Conservation (phyloP, 2,888 invertebrate species). For the Agrochola lota region DNA sequence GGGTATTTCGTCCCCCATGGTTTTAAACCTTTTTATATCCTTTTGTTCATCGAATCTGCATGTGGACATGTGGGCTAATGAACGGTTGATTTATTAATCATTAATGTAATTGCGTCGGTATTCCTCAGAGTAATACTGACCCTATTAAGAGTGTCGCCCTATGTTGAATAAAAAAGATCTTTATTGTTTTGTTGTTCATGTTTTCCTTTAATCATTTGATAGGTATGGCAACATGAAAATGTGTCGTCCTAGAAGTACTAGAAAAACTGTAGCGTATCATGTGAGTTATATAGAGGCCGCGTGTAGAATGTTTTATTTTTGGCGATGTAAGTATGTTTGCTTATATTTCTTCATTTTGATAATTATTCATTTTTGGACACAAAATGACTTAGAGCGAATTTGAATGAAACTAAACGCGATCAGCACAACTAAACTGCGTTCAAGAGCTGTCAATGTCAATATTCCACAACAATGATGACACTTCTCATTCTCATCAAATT, state of each 20-base stretch:
- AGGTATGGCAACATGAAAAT: not conserved
- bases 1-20: not conserved
- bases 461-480: too few species aligned
- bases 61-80: constrained; percentile 14
- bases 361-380: not conserved
- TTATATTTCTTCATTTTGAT: too few species aligned
- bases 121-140: constrained; percentile 40
- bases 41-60: constrained; percentile 8
- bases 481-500: too few species aligned
- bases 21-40: constrained; percentile 5
- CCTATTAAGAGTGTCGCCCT: constrained; percentile 11
- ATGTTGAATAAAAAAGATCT: constrained; percentile 6
- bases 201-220: constrained; percentile 16
- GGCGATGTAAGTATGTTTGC: not conserved
- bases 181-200: constrained; percentile 13
- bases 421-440: too few species aligned
- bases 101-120: constrained; percentile 32
- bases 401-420: too few species aligned
- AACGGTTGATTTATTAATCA: not conserved
- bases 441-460: too few species aligned
- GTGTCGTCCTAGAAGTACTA: not conserved
- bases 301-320: not conserved
- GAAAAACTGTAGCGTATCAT: constrained; percentile 10
- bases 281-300: not conserved
- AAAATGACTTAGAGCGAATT: not conserved